phyloP scores from a whole-genome alignment of 1,140 invertebrate species.

The Bombus fervidus region DNA sequence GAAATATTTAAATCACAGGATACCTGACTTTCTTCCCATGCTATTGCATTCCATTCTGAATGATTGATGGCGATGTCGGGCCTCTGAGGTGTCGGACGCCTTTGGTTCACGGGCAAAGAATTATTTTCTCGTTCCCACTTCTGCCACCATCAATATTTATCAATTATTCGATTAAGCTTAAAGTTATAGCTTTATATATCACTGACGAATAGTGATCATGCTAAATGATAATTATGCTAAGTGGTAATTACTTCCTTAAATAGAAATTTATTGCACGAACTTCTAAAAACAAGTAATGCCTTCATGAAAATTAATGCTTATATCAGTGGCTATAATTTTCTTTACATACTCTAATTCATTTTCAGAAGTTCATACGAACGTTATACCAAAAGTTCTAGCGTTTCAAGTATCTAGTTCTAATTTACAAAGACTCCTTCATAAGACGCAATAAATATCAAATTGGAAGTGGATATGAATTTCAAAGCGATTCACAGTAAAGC shows the following conservation, averaged over 20 bases:
- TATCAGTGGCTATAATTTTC: neutral
- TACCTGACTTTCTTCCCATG: slow-evolving; percentile 85
- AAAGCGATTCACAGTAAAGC: neutral
- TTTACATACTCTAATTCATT: neutral
- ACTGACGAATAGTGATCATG: too few species aligned
- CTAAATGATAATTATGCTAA: neutral
- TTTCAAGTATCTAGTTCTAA: neutral
- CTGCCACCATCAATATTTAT: slow-evolving; percentile 73
- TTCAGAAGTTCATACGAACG: neutral
- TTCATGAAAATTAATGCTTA: neutral
- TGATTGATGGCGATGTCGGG: slow-evolving; percentile 81
- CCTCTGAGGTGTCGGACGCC: slow-evolving; percentile 83
- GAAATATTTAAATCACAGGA: neutral
- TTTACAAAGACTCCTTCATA: neutral
- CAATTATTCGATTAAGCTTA: neutral
- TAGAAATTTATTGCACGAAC: neutral
- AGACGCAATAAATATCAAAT: neutral
- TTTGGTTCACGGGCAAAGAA: slow-evolving; percentile 83
- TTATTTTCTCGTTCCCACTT: slow-evolving; percentile 89
- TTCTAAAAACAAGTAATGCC: neutral
- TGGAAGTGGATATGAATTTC: neutral
- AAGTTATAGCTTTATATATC: neutral
- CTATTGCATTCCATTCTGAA: slow-evolving; percentile 83
- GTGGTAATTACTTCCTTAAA: neutral
- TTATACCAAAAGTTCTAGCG: neutral